Conservation (phyloP, 2,888 invertebrate species). For the Trypoxylon attenuatum region DNA sequence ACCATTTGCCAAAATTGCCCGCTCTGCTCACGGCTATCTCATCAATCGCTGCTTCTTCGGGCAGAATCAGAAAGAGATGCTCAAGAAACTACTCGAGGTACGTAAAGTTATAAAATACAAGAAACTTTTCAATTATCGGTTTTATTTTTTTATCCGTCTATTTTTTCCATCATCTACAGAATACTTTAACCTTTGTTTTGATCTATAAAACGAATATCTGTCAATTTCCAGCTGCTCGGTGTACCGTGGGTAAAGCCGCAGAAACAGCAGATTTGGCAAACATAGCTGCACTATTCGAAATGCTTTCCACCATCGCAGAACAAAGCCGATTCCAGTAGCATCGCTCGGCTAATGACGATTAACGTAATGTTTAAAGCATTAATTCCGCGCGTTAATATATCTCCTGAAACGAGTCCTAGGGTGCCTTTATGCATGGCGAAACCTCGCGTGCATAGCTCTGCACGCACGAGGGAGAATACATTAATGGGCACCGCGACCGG, state of each 20-base stretch:
- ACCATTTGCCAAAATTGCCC: conserved; percentile 51
- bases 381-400: conserved; percentile 50
- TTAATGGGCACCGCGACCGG: conserved; percentile 21
- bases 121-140: too few species aligned
- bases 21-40: conserved; percentile 32
- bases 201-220: too few species aligned
- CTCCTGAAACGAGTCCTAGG: background rate
- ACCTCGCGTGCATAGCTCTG: conserved; percentile 5
- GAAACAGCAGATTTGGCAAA: too few species aligned
- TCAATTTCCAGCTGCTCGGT: too few species aligned
- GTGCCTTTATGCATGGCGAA: conserved; percentile 30
- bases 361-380: conserved; percentile 59
- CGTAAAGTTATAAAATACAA: too few species aligned
- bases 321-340: conserved; percentile 46
- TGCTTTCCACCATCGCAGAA: conserved; percentile 35
- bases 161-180: background rate
- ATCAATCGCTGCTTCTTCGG: conserved; percentile 40
- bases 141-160: background rate
- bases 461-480: conserved; percentile 15
- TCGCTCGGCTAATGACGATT: conserved; percentile 57
- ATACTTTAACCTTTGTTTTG: too few species aligned
- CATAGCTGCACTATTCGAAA: too few species aligned
- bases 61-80: conserved; percentile 15
- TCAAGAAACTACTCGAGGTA: too few species aligned
- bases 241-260: too few species aligned